phyloP scores from a whole-genome alignment of 2,113 vertebrate genomes.

The Nicator chloris region DNA sequence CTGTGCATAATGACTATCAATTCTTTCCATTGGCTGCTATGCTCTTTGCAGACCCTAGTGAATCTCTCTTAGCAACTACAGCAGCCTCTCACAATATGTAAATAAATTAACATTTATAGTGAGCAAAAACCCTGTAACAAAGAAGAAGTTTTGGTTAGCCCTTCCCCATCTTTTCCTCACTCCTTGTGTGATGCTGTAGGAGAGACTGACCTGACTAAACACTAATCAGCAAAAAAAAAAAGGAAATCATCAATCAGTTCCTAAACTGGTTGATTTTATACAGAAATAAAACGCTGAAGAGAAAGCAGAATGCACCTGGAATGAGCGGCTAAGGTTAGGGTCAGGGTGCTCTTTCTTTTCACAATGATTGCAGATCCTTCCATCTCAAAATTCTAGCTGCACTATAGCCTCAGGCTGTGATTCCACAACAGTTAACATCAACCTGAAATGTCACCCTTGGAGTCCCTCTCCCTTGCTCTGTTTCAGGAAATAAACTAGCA shows the following conservation, averaged over 20 bases:
- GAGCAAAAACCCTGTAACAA: background rate
- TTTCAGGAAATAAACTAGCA: background rate
- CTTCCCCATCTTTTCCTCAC: background rate
- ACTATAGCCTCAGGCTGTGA: background rate
- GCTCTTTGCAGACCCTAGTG: background rate
- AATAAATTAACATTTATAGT: constrained; percentile 19
- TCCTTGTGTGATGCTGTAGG: background rate
- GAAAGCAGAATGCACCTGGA: background rate
- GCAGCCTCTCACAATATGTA: background rate
- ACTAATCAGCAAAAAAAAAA: background rate
- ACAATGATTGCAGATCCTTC: background rate
- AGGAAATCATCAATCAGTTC: background rate
- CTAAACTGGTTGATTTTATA: background rate
- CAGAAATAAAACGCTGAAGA: background rate
- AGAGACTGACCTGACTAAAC: background rate
- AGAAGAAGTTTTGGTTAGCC: background rate
- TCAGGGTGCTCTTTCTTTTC: background rate
- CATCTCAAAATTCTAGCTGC: constrained; percentile 22
- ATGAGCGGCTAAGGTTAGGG: background rate
- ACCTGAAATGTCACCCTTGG: background rate
- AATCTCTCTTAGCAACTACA: constrained; percentile 16
- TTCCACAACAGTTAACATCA: constrained; percentile 3
- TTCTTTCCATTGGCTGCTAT: background rate
- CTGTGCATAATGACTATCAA: background rate
- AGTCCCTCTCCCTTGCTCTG: background rate